Conservation (phyloP, 2,113 vertebrate genomes). For the Forbesichthys agassizii region DNA sequence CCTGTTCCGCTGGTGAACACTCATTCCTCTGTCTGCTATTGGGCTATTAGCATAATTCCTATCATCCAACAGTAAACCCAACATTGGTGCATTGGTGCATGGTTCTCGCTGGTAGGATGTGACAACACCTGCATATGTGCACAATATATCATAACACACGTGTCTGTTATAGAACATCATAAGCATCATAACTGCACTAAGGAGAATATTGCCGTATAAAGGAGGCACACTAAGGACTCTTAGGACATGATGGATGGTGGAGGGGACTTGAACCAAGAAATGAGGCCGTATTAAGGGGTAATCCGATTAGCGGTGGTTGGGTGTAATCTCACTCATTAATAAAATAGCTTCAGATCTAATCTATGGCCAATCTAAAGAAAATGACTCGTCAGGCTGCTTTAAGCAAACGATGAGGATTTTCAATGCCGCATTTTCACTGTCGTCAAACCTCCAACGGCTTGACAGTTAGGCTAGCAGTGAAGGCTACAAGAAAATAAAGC, state of each 20-base stretch:
- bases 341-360: conserved; percentile 53
- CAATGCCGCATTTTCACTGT: conserved; percentile 48
- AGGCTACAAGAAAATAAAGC: not conserved
- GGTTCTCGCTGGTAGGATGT: conserved; percentile 29
- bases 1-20: conserved; percentile 39
- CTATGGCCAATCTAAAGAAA: conserved; percentile 60
- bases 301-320: conserved; percentile 66
- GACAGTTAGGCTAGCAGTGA: conserved; percentile 36
- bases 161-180: conserved; percentile 1
- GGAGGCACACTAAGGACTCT: not conserved
- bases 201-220: conserved; percentile 3
- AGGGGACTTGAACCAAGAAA: conserved; percentile 35
- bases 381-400: conserved; percentile 39
- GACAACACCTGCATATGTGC: not conserved
- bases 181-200: not conserved
- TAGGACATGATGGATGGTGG: conserved; percentile 19
- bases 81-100: conserved; percentile 49
- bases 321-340: conserved; percentile 72
- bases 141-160: not conserved
- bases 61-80: conserved; percentile 59
- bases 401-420: conserved; percentile 40
- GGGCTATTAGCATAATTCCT: conserved; percentile 67
- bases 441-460: conserved; percentile 43
- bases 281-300: conserved; percentile 60
- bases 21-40: conserved; percentile 51